Conservation (phyloP, 2,888 invertebrate species). For the Polydrusus tereticollis region DNA sequence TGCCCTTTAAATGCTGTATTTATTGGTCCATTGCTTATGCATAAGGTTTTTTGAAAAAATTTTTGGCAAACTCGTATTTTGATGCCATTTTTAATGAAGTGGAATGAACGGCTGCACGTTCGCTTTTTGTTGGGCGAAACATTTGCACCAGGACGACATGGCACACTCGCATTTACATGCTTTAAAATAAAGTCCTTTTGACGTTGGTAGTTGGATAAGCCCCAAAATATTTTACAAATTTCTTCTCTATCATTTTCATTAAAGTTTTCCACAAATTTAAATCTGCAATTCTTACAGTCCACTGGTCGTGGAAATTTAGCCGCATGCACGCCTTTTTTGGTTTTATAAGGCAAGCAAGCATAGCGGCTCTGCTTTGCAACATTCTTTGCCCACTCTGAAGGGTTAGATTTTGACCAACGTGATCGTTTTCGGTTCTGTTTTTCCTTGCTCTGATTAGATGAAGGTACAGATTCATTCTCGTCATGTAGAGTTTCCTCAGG, state of each 20-base stretch:
- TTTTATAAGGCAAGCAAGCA: slow-evolving; percentile 14
- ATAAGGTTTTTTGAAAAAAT: slow-evolving; percentile 7
- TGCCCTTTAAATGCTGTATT: slow-evolving; percentile 21
- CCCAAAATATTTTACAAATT: slow-evolving; percentile 13
- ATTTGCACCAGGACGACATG: slow-evolving; percentile 6
- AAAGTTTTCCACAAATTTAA: slow-evolving; percentile 13
- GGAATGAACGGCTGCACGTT: slow-evolving; percentile 12
- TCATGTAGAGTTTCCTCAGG: slow-evolving; percentile 7
- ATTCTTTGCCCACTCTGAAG: slow-evolving; percentile 15
- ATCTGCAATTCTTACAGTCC: slow-evolving; percentile 7
- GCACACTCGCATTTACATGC: slow-evolving; percentile 4
- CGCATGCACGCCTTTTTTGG: slow-evolving; percentile 2
- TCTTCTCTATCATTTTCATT: slow-evolving; percentile 12
- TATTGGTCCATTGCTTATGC: slow-evolving; percentile 31
- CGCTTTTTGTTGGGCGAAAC: slow-evolving; percentile 9
- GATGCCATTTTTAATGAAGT: background rate
- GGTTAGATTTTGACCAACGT: slow-evolving; percentile 12
- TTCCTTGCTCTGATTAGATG: slow-evolving; percentile 2
- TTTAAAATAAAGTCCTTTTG: slow-evolving; percentile 17
- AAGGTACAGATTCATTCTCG: slow-evolving; percentile 11
- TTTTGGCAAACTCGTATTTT: slow-evolving; percentile 7
- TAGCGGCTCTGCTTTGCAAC: slow-evolving; percentile 12
- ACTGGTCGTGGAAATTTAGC: slow-evolving; percentile 15
- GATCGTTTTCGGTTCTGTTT: background rate
- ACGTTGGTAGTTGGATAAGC: slow-evolving; percentile 8